These are phyloP conservation scores for Tenebrosternarchus preto DNA, from an alignment of 2,113 vertebrate species.

Conservation along the genomic window DNA sequence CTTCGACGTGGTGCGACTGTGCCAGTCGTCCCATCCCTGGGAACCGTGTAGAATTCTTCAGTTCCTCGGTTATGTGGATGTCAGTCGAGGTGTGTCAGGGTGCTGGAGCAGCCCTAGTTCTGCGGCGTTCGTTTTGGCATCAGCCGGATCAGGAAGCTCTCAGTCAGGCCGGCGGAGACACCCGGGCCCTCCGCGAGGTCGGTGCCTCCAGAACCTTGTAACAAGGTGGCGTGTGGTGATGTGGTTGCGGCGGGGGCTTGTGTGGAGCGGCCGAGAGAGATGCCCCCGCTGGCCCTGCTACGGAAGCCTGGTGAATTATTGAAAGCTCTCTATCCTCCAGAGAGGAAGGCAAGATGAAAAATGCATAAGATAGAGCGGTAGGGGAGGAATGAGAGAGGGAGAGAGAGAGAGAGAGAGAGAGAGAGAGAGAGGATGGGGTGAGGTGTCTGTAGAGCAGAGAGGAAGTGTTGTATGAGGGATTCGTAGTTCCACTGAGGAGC, in stretches of 20 bases:
- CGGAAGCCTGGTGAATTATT: slow-evolving; percentile 61
- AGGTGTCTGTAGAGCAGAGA: neutral
- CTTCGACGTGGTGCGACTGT: too few relatives aligned
- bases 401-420: neutral
- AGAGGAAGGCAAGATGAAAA: slow-evolving; percentile 56
- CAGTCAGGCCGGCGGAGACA: too few relatives aligned
- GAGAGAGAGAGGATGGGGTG: neutral
- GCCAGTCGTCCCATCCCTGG: too few relatives aligned
- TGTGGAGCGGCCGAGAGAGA: slow-evolving; percentile 5
- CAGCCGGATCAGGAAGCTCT: too few relatives aligned
- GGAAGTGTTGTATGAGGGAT: neutral
- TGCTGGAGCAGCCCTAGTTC: too few relatives aligned
- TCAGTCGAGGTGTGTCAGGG: too few relatives aligned
- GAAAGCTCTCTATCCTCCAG: slow-evolving; percentile 51
- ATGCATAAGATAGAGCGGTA: slow-evolving; percentile 46
- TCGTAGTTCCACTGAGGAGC: neutral
- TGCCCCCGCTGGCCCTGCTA: slow-evolving; percentile 39
- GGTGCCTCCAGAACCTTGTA: neutral
- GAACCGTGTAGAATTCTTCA: too few relatives aligned
- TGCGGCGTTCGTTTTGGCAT: too few relatives aligned
- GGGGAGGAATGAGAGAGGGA: neutral
- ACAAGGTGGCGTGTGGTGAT: slow-evolving; percentile 26
- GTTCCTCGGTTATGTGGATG: too few relatives aligned
- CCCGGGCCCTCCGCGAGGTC: neutral
- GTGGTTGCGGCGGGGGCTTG: slow-evolving; percentile 19